These are phyloP conservation scores for Andrena chrysosceles DNA, from an alignment of 2,888 invertebrate genomes.

Conservation along the genomic window DNA sequence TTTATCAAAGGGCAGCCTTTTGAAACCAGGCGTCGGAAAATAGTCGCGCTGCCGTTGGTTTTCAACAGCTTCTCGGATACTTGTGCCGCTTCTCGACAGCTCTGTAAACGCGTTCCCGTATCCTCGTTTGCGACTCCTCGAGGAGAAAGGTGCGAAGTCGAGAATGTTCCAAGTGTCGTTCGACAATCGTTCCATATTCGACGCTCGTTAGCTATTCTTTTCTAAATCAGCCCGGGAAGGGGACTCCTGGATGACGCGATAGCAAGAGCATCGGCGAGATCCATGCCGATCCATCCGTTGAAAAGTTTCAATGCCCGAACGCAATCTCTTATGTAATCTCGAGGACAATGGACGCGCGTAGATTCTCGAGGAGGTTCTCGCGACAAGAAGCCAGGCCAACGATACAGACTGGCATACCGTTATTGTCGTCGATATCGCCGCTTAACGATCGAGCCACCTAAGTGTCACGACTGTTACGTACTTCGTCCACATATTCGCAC, in stretches of 20 bases:
- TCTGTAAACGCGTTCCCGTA: conserved; percentile 42
- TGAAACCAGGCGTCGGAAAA: conserved; percentile 35
- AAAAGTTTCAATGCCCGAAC: conserved; percentile 38
- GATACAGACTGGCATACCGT: conserved; percentile 65
- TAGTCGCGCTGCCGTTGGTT: conserved; percentile 22
- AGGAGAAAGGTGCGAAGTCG: neutral
- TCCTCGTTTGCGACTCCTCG: conserved; percentile 19
- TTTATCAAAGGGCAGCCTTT: conserved; percentile 25
- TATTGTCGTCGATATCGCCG: conserved; percentile 68
- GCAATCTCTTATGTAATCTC: conserved; percentile 63
- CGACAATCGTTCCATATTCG: conserved; percentile 10
- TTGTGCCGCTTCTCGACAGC: conserved; percentile 50
- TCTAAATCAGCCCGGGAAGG: conserved; percentile 14
- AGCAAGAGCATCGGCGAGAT: conserved; percentile 29
- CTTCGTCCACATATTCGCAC: conserved; percentile 38
- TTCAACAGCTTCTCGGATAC: conserved; percentile 48
- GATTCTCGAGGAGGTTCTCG: conserved; percentile 29
- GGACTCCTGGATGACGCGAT: conserved; percentile 22
- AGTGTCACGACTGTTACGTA: conserved; percentile 72
- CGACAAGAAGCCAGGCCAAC: conserved; percentile 45
- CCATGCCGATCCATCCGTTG: conserved; percentile 22
- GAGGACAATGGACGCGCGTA: conserved; percentile 56
- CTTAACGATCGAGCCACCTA: conserved; percentile 69
- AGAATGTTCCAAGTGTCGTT: conserved; percentile 26
- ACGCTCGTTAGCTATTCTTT: conserved; percentile 3